A percentile compares a stretch with the other conserved stretches of the same genome.
These are phyloP conservation scores for Hoplodrina ambigua DNA, from an alignment of 2,888 invertebrate genomes.

Conservation along the genomic window DNA sequence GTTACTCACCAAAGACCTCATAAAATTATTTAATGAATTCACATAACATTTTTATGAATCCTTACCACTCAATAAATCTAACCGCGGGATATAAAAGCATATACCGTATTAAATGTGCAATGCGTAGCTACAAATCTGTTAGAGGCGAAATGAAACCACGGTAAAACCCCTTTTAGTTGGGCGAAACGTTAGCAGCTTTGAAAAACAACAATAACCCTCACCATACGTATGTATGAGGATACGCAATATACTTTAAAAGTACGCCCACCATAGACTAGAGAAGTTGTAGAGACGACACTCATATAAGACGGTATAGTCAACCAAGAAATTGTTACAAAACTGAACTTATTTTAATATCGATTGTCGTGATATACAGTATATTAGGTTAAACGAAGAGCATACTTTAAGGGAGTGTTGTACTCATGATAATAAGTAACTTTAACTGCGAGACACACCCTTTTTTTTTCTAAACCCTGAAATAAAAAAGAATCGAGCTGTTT, in stretches of 20 bases:
- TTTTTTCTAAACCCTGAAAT: too few relatives aligned
- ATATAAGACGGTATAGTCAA: background rate
- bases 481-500: too few relatives aligned
- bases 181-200: conserved; percentile 82
- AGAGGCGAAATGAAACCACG: conserved; percentile 74
- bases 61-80: conserved; percentile 85
- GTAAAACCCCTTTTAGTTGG: conserved; percentile 79
- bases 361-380: background rate
- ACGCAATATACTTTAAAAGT: conserved; percentile 87
- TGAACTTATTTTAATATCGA: background rate
- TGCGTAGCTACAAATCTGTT: conserved; percentile 80
- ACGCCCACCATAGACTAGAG: conserved; percentile 72
- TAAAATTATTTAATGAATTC: conserved; percentile 72
- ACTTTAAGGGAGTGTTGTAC: background rate
- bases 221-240: conserved; percentile 84
- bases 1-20: conserved; percentile 73
- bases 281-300: conserved; percentile 63
- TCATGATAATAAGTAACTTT: too few relatives aligned
- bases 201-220: conserved; percentile 88
- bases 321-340: background rate
- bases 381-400: background rate
- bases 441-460: too few relatives aligned
- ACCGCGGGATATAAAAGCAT: conserved; percentile 79
- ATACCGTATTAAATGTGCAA: conserved; percentile 75
- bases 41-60: conserved; percentile 87